Base-by-base conservation (phyloP, 1,140 invertebrate genomes). In the Platyura marginata region DNA sequence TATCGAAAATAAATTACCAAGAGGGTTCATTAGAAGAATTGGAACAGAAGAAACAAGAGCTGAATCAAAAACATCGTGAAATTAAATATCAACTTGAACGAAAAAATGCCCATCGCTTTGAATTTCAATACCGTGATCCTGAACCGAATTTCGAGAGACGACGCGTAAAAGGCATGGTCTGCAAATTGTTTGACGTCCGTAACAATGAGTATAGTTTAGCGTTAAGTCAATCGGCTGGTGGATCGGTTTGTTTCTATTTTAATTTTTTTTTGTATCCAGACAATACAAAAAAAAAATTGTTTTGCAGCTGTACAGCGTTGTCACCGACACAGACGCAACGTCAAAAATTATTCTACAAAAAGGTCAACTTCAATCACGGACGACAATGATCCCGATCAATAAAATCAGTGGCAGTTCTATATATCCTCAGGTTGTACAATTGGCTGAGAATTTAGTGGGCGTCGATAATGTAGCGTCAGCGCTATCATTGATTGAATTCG, bases 371-470 rank as follows among this genome's bases (percentile, higher is more conserved):
- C 75, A 78, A 55, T 64, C 72, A 38, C 70, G 90, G 40, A 76
- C 78, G 19, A 96, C 90, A 18, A 71, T 87, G 52, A 81, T 96
- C 42, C 93, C 94, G n/a, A 68, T 98, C 36, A 94, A 95, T 65
- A 89, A 91, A 69, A 88, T 96, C 35, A 55, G 63, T 39, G 72
- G 72, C 1, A 60, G 64, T 46, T 49, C 60, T 37, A 79, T 92
- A 43, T 71, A 77, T 53, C 49, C 59, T 1, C 53, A 66, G 34
- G 71, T 68, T 1, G 55, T 93, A 4, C 58, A 66, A 21, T 59
- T 70, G 23, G 90, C 90, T 6, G 70, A 92, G 62, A 61, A 69
- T 25, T 63, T 92, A 49, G 74, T 79, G 39, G 87, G 85, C 1
- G 57, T 68, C 23, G 77, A 87, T 32, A 90, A 92, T 56, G 88